A percentile compares a stretch with the other conserved stretches of the same genome.
Conservation (phyloP, 2,797 vertebrate genomes). For the Hypotaenidia philippensis region DNA sequence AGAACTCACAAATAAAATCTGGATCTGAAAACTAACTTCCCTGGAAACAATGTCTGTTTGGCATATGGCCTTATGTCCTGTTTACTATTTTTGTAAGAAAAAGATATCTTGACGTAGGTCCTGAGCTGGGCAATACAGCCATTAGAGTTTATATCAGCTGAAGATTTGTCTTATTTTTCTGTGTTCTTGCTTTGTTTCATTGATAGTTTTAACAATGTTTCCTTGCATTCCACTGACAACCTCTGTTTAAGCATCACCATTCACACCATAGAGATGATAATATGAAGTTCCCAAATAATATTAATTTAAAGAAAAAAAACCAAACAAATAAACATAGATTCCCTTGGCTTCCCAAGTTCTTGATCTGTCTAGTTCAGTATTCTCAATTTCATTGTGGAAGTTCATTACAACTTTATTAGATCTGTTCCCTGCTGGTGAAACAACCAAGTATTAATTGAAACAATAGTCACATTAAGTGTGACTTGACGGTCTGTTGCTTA, state of each 20-base stretch:
- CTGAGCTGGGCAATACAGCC: neutral
- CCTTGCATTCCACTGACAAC: neutral
- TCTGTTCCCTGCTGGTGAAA: neutral
- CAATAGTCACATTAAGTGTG: neutral
- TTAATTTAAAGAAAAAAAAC: neutral
- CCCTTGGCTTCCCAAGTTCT: neutral
- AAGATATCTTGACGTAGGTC: neutral
- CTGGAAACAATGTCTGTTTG: neutral
- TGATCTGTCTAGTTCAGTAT: neutral
- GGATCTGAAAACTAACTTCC: neutral
- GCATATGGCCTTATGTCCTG: rapidly evolving
- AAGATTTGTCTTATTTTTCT: neutral
- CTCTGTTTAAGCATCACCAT: neutral
- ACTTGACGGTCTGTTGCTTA: neutral
- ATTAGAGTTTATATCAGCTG: neutral
- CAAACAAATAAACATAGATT: too few species aligned
- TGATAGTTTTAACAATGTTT: neutral
- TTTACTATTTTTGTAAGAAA: neutral
- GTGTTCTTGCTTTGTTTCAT: neutral
- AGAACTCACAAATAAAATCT: neutral
- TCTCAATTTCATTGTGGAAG: neutral
- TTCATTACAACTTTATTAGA: neutral
- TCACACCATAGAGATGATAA: neutral
- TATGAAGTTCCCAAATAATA: neutral
- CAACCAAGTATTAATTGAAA: neutral